Percentiles rank a stretch among this genome's conserved stretches.
Evolutionary conservation across 2,888 invertebrate species (phyloP).

Genomic region (Drosophila pseudotakahashii): DNA sequence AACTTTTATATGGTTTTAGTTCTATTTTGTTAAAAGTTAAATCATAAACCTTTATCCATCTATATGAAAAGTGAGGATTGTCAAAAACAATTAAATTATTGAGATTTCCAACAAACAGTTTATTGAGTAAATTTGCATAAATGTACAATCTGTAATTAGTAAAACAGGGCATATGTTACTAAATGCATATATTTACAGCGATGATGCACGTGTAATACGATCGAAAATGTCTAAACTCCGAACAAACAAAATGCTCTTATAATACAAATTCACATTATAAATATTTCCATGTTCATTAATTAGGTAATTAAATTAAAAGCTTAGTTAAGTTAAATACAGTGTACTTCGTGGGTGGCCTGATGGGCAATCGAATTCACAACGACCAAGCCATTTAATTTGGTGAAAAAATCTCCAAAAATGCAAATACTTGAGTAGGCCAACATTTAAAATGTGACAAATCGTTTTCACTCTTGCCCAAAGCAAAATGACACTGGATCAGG

Average conservation of each 20-base stretch:
- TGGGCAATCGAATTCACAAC: constrained; percentile 9
- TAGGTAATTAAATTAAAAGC: constrained; percentile 46
- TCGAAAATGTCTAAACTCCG: constrained; percentile 23
- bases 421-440: constrained; percentile 49
- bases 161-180: constrained; percentile 25
- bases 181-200: constrained; percentile 71
- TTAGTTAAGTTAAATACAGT: constrained; percentile 26
- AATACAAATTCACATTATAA: constrained; percentile 34
- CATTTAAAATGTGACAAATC: constrained; percentile 40
- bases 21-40: too few species aligned
- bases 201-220: constrained; percentile 27
- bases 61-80: too few species aligned
- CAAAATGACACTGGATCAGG: constrained; percentile 35
- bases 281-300: constrained; percentile 20
- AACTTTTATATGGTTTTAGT: too few species aligned
- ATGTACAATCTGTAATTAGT: constrained; percentile 19
- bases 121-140: constrained; percentile 25
- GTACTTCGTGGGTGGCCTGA: constrained; percentile 24
- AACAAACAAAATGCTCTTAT: constrained; percentile 53
- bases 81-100: neutral
- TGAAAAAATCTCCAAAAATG: constrained; percentile 37
- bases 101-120: constrained; percentile 52
- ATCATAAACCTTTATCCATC: too few species aligned
- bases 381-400: neutral
- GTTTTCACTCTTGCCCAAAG: constrained; percentile 24